Base-by-base conservation (phyloP, 2,888 invertebrate genomes). In the Diarsia brunnea region DNA sequence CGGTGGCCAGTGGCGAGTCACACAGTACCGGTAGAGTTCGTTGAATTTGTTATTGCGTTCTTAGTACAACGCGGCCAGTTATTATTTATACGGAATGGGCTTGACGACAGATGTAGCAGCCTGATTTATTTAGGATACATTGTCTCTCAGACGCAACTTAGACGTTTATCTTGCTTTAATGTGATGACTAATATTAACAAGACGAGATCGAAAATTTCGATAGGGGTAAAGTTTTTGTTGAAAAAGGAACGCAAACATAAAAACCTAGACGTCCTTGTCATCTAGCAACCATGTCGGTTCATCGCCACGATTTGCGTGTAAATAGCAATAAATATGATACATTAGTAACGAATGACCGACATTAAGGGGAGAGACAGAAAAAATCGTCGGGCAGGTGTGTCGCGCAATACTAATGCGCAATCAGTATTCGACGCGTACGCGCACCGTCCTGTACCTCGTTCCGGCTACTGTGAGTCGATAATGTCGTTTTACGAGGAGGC, bases 391-490 rank as follows among this genome's bases (percentile, higher is more conserved):
- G 95, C 96, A 96, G 96, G 96, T 96, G 96, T 94, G 95, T 92
- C 92, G 93, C 91, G 96, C 95, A 95, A 96, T 96, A 96, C 94
- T 95, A 96, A 96, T 96, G 95, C 92, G 94, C 94, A 94, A 96
- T 96, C 96, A 96, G 94, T 96, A 96, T 96, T 95, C 96, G 91
- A 92, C 84, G 92, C 95, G 94, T 93, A 93, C 88, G 91, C 94
- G 91, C 96, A 95, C 90, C 96, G 96, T 96, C 96, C 96, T 96
- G 96, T 96, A 95, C 94, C 92, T 93, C 96, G 96, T 96, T 96
- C 96, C 96, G 96, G 96, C 96, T 96, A 96, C 96, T 95, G 96
- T 96, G 95, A 93, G 94, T 96, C 95, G 95, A 95, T 96, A 96
- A 95, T 96, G 96, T 96, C 95, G 94, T 96, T 96, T 96, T 96